These are phyloP conservation scores for Mechanitis messenoides DNA, from an alignment of 2,888 invertebrate species.

Conservation along the genomic window DNA sequence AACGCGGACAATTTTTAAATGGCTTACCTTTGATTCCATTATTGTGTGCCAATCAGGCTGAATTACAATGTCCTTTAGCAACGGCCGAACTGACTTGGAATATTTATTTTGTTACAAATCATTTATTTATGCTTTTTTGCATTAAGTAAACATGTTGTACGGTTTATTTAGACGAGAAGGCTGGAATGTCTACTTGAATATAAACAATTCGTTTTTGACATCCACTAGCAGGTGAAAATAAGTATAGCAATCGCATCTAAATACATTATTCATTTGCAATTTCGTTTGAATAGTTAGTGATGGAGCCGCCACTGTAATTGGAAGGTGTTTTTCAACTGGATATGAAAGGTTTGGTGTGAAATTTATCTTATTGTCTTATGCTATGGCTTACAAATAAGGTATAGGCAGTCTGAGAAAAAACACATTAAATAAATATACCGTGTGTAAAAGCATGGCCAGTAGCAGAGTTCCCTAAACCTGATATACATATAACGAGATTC, in stretches of 20 bases:
- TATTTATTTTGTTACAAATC: slow-evolving; percentile 66
- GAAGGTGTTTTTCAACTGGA: background rate
- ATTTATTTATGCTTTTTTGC: slow-evolving; percentile 64
- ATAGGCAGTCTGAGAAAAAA: too few relatives aligned
- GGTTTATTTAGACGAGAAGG: slow-evolving; percentile 65
- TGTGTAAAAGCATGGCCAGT: too few relatives aligned
- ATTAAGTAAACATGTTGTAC: slow-evolving; percentile 61
- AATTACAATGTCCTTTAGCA: slow-evolving; percentile 75
- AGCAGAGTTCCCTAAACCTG: too few relatives aligned
- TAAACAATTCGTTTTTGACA: slow-evolving; percentile 57
- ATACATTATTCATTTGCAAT: slow-evolving; percentile 26
- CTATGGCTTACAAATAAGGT: slow-evolving; percentile 4
- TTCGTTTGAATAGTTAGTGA: slow-evolving; percentile 2
- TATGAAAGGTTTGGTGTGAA: slow-evolving; percentile 2
- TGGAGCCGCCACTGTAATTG: slow-evolving; percentile 5
- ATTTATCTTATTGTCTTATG: background rate
- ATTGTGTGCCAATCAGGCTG: slow-evolving; percentile 76
- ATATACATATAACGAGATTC: too few relatives aligned
- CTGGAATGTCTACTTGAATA: slow-evolving; percentile 52
- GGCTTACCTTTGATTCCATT: slow-evolving; percentile 75
- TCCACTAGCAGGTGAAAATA: slow-evolving; percentile 28
- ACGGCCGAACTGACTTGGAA: slow-evolving; percentile 66
- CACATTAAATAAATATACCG: too few relatives aligned
- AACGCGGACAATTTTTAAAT: slow-evolving; percentile 73
- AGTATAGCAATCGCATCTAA: slow-evolving; percentile 21